Conservation (phyloP, 2,888 invertebrate genomes). For the Sepiola atlantica region DNA sequence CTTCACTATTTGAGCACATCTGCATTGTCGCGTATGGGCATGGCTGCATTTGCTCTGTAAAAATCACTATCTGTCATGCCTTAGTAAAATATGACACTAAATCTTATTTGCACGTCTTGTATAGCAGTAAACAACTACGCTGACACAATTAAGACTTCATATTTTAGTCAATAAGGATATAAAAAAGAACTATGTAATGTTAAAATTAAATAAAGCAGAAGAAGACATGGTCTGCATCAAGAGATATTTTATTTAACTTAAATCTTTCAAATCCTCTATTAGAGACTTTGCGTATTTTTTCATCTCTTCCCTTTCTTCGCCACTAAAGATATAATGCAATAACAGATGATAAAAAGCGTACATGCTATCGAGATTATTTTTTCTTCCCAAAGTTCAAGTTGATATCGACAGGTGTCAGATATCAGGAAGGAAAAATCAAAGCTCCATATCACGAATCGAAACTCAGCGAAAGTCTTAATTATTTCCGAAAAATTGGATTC, state of each 20-base stretch:
- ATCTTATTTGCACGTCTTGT: too few species aligned
- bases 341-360: background rate
- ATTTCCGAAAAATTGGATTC: constrained; percentile 22
- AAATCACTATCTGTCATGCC: too few species aligned
- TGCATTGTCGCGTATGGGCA: too few species aligned
- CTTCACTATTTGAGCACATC: too few species aligned
- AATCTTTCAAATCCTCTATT: background rate
- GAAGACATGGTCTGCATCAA: background rate
- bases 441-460: background rate
- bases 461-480: background rate
- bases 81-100: too few species aligned
- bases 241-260: background rate
- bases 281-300: background rate
- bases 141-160: background rate
- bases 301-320: background rate
- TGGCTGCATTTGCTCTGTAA: too few species aligned
- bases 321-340: background rate
- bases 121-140: too few species aligned
- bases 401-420: background rate
- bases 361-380: background rate
- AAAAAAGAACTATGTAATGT: background rate
- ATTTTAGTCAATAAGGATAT: background rate
- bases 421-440: background rate
- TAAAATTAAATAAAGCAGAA: background rate
- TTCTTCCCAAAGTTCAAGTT: background rate